A percentile compares a stretch with the other conserved stretches of the same genome.
These are phyloP conservation scores for Tokudaia tokunoshimensis DNA, from an alignment of 2,797 vertebrate species.

Conservation along the genomic window DNA sequence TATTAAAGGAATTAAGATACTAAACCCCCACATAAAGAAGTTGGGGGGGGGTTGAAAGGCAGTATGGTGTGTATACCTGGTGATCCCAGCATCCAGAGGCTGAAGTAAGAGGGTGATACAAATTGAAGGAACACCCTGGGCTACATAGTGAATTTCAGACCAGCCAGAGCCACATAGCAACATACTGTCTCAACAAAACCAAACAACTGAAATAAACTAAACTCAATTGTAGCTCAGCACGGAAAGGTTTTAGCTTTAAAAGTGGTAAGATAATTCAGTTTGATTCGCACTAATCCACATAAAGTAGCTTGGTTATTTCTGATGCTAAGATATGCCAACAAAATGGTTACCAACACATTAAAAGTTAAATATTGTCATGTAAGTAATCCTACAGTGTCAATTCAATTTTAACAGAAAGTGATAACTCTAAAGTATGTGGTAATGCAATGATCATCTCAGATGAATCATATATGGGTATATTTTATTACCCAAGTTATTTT, in stretches of 20 bases:
- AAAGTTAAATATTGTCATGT: constrained; percentile 21
- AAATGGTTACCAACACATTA: not conserved
- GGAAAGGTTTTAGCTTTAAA: constrained; percentile 59
- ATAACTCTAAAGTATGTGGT: not conserved
- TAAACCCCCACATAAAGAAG: not conserved
- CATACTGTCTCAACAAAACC: not conserved
- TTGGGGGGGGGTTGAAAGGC: too few relatives aligned
- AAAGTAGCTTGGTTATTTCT: constrained; percentile 2
- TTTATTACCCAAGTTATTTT: not conserved
- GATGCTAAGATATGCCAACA: not conserved
- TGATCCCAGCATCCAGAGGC: not conserved
- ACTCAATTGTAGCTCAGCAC: not conserved
- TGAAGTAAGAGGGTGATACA: not conserved
- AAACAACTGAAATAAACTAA: constrained; percentile 4
- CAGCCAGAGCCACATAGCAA: not conserved
- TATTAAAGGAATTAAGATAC: constrained; percentile 61
- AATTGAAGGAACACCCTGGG: not conserved
- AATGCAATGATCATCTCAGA: constrained; percentile 22
- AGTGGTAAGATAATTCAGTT: constrained; percentile 1
- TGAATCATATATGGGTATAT: not conserved
- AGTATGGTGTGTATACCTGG: not conserved
- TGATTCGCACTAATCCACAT: constrained; percentile 5
- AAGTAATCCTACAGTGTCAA: not conserved
- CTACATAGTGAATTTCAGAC: not conserved
- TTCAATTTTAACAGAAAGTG: constrained; percentile 47